Percentiles rank a stretch among this genome's conserved stretches.
Evolutionary conservation across 2,888 invertebrate species (phyloP).

Genomic region (Polyommatus icarus): DNA sequence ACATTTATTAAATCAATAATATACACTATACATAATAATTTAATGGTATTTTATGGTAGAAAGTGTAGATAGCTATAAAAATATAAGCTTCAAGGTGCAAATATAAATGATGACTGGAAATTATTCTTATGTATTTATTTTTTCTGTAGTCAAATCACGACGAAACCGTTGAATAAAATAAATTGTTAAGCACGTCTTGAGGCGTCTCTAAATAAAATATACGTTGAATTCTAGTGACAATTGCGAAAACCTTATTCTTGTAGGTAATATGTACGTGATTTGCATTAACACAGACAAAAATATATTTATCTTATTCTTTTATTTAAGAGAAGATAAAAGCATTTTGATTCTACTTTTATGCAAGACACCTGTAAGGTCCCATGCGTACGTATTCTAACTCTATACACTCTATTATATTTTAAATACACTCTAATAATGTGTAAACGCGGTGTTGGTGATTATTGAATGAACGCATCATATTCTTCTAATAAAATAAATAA

Average conservation of each 20-base stretch:
- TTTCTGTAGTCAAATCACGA: background rate
- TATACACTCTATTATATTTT: no score
- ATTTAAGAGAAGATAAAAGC: background rate
- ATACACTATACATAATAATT: no score
- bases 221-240: constrained; percentile 3
- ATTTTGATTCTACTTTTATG: background rate
- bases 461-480: no score
- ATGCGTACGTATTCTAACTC: no score
- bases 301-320: constrained; percentile 2
- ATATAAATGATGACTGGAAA: background rate
- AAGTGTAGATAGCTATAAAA: no score
- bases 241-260: background rate
- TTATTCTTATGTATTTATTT: background rate
- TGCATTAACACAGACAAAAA: background rate
- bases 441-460: no score
- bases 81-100: no score
- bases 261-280: constrained; percentile 9
- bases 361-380: background rate
- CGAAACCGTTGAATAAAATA: constrained; percentile 2
- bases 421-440: no score
- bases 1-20: no score
- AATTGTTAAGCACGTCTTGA: background rate
- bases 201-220: constrained; percentile 13
- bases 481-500: no score
- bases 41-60: no score